A percentile compares a stretch with the other conserved stretches of the same genome.
phyloP scores from a whole-genome alignment of 2,797 vertebrate species.

The Enteromius fasciolatus region DNA sequence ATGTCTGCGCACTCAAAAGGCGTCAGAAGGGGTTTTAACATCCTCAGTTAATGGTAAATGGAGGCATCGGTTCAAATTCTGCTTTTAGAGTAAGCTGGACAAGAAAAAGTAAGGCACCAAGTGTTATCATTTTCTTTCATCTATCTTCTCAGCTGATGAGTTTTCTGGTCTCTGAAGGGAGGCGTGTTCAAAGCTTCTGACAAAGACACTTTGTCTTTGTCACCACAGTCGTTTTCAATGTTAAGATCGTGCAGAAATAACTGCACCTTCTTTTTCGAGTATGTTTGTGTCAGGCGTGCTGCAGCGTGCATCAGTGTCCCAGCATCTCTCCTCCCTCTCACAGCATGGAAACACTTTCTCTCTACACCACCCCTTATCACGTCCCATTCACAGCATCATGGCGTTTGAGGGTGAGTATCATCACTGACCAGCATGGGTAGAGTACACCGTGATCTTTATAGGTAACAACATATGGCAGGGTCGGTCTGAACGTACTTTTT shows the following conservation, averaged over 20 bases:
- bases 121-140: neutral
- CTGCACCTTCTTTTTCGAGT: neutral
- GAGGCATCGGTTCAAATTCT: neutral
- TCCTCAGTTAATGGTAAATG: neutral
- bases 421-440: conserved; percentile 31
- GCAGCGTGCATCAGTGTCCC: conserved; percentile 29
- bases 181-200: conserved; percentile 5
- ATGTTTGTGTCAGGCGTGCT: neutral
- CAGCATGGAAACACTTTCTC: conserved; percentile 61
- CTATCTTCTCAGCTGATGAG: neutral
- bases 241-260: neutral
- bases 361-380: conserved; percentile 65
- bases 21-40: too few species aligned
- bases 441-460: conserved; percentile 16
- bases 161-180: neutral
- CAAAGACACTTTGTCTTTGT: neutral
- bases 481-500: neutral
- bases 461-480: neutral
- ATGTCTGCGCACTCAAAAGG: too few species aligned
- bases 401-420: conserved; percentile 92
- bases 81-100: neutral
- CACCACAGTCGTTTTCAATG: neutral
- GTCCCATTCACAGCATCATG: conserved; percentile 89
- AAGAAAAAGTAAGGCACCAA: neutral
- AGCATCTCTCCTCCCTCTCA: conserved; percentile 24